Conservation (phyloP, 2,797 vertebrate genomes). For the Dermochelys coriacea region DNA sequence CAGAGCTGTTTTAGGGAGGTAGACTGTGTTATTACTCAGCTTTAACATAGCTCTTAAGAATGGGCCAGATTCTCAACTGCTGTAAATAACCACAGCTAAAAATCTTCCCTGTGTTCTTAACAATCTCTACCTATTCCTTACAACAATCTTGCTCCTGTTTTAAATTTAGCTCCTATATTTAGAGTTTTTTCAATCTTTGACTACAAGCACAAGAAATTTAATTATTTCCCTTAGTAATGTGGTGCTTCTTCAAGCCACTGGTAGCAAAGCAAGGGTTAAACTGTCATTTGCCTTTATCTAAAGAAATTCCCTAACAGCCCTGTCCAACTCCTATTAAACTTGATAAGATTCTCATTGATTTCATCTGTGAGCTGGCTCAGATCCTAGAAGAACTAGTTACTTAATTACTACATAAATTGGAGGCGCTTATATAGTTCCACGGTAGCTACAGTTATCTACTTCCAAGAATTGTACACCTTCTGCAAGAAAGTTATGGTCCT, state of each 20-base stretch:
- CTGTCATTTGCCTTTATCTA: background rate
- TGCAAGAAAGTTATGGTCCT: background rate
- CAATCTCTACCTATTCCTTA: background rate
- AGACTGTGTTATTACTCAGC: accelerated
- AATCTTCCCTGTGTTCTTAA: background rate
- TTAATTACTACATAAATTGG: constrained; percentile 28
- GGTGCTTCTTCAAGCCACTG: background rate
- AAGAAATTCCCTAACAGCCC: constrained; percentile 7
- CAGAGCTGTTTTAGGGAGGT: background rate
- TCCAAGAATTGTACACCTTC: constrained; percentile 7
- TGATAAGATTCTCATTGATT: constrained; percentile 10
- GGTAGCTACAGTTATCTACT: background rate
- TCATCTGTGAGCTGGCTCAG: constrained; percentile 14
- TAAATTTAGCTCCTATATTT: background rate
- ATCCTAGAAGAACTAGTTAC: background rate
- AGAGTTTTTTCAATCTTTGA: constrained; percentile 4
- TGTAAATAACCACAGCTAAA: background rate
- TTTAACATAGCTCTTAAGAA: background rate
- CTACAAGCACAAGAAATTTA: background rate
- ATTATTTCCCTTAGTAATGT: constrained; percentile 1
- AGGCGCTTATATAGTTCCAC: background rate
- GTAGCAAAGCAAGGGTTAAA: background rate
- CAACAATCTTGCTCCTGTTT: background rate
- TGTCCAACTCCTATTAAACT: background rate
- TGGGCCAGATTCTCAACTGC: background rate